Evolutionary conservation across 2,888 invertebrate species (phyloP).

Genomic region (Andrena trimmerana): DNA sequence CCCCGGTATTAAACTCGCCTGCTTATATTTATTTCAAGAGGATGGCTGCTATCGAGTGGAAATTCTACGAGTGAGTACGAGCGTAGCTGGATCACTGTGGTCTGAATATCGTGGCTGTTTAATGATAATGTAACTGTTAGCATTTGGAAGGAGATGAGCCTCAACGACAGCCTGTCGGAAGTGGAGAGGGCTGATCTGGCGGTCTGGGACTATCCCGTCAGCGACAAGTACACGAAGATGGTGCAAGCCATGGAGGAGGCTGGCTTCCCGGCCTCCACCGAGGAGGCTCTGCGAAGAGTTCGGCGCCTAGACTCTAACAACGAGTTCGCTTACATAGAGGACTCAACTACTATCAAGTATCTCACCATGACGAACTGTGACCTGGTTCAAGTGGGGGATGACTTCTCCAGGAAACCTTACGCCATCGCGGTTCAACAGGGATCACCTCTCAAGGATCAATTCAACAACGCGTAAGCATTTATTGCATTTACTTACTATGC

Average conservation of each 20-base stretch:
- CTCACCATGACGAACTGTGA: slow-evolving; percentile 94
- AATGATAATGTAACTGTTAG: slow-evolving; percentile 84
- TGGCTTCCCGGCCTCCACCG: slow-evolving; percentile 91
- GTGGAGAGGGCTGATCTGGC: slow-evolving; percentile 97
- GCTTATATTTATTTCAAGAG: slow-evolving; percentile 97
- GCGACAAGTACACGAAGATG: slow-evolving; percentile 99
- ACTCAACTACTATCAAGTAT: slow-evolving; percentile 96
- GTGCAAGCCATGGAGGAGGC: slow-evolving; percentile 97
- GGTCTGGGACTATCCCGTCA: slow-evolving; percentile 99
- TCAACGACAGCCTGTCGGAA: slow-evolving; percentile 96
- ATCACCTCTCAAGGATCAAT: slow-evolving; percentile 96
- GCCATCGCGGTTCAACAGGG: slow-evolving; percentile 99
- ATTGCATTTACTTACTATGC: neutral
- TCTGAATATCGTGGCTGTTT: neutral
- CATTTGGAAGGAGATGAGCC: slow-evolving; percentile 99
- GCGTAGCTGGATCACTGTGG: neutral
- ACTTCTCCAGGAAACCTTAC: slow-evolving; percentile 98
- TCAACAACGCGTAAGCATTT: slow-evolving; percentile 95
- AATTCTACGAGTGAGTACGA: slow-evolving; percentile 93
- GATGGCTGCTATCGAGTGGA: slow-evolving; percentile 97
- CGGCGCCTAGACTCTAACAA: slow-evolving; percentile 90
- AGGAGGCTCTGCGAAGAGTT: slow-evolving; percentile 92
- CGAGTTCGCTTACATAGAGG: slow-evolving; percentile 97
- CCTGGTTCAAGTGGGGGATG: slow-evolving; percentile 96
- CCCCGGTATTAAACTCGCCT: slow-evolving; percentile 94